Percentiles rank a stretch among this genome's conserved stretches.
These are phyloP conservation scores for Crotalus adamanteus DNA, from an alignment of 2,797 vertebrate species.

Conservation along the genomic window DNA sequence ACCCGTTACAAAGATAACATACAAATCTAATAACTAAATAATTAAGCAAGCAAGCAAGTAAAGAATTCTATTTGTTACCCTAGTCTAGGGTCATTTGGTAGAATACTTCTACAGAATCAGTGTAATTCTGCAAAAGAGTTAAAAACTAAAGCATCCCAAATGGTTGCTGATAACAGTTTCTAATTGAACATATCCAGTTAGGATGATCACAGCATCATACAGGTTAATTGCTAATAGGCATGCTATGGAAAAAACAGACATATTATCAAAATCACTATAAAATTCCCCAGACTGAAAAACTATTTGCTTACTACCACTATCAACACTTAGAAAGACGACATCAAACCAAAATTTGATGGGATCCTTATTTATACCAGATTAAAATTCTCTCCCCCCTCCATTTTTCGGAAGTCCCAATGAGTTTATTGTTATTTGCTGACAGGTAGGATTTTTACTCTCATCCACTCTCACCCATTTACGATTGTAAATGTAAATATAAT, in stretches of 20 bases:
- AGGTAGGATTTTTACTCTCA: neutral
- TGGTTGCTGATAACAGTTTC: neutral
- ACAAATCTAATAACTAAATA: neutral
- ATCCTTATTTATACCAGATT: neutral
- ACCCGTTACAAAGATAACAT: neutral
- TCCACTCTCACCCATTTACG: neutral
- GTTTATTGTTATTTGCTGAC: neutral
- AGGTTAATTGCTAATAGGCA: neutral
- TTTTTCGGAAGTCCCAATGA: neutral
- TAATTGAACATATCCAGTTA: neutral
- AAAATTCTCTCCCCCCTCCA: neutral
- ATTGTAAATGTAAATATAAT: neutral
- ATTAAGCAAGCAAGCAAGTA: neutral
- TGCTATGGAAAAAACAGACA: neutral
- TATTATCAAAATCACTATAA: neutral
- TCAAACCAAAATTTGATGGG: neutral
- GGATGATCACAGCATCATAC: neutral
- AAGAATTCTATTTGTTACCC: neutral
- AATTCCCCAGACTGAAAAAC: neutral
- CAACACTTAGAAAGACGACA: neutral
- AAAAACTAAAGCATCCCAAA: neutral
- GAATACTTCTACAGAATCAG: neutral
- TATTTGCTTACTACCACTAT: neutral
- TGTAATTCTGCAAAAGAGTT: neutral
- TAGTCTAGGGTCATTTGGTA: neutral